Conservation (phyloP, 2,888 invertebrate genomes). For the Amphipoea oculea region DNA sequence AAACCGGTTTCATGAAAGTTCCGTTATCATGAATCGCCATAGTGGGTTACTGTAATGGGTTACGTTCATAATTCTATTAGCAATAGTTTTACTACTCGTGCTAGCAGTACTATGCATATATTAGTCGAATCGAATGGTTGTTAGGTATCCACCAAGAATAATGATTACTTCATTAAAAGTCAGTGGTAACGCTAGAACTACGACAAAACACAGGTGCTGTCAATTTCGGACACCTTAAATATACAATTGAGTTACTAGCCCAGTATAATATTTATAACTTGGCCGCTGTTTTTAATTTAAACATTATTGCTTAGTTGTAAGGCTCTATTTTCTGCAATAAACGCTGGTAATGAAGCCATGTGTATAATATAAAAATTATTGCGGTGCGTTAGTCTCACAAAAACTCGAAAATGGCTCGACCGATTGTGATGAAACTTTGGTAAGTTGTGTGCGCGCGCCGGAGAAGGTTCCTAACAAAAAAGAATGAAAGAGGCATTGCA, state of each 20-base stretch:
- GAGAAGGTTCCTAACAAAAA: neutral
- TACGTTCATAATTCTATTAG: constrained; percentile 22
- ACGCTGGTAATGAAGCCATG: neutral
- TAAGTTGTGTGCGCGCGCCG: neutral
- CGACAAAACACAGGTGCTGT: neutral
- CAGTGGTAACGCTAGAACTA: neutral
- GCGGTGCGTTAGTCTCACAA: no score
- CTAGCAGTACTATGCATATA: constrained; percentile 3
- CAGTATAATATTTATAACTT: neutral
- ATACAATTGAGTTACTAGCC: neutral
- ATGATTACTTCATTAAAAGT: neutral
- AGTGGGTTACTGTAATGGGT: constrained; percentile 9
- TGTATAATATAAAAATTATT: no score
- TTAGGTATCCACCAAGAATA: neutral
- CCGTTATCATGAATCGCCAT: neutral
- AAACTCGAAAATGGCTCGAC: neutral
- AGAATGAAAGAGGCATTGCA: neutral
- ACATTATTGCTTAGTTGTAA: neutral
- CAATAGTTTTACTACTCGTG: constrained; percentile 4
- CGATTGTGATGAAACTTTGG: neutral
- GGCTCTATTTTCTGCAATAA: neutral
- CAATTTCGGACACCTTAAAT: neutral
- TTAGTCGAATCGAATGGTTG: constrained; percentile 8
- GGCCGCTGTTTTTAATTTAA: neutral
- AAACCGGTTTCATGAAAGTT: neutral